Evolutionary conservation across 1,140 invertebrate genomes (phyloP).

Genomic region (Frieseomelitta varia): DNA sequence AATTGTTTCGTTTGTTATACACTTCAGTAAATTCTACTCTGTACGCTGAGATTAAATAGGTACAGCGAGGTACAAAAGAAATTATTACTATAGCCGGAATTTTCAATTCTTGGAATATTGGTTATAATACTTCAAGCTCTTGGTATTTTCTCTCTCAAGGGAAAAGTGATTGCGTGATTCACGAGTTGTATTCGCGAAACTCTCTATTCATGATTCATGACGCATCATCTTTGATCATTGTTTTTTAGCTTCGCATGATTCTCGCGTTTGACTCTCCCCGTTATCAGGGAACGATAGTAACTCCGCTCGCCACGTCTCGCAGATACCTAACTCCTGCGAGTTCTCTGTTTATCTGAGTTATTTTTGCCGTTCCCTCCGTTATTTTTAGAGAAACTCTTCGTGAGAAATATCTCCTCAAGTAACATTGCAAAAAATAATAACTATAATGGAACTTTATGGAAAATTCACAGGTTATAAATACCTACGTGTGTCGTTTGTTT

Average conservation of each 20-base stretch:
- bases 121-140: not conserved
- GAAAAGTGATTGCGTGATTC: not conserved
- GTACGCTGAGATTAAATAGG: too few species aligned
- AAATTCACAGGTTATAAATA: too few species aligned
- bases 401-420: too few species aligned
- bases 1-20: too few species aligned
- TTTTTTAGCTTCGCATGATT: not conserved
- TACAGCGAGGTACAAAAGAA: too few species aligned
- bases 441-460: too few species aligned
- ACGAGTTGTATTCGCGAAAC: not conserved
- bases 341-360: not conserved
- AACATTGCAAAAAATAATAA: too few species aligned
- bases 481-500: not conserved
- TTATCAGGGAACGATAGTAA: not conserved
- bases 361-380: not conserved
- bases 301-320: not conserved
- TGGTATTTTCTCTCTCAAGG: not conserved
- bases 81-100: not conserved
- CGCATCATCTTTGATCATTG: not conserved
- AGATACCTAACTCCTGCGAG: not conserved
- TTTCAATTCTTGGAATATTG: not conserved
- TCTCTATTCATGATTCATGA: not conserved
- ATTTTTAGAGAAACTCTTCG: not conserved
- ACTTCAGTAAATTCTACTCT: too few species aligned
- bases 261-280: not conserved